Evolutionary conservation across 1,140 invertebrate genomes (phyloP).

Genomic region (Telenomus remus): DNA sequence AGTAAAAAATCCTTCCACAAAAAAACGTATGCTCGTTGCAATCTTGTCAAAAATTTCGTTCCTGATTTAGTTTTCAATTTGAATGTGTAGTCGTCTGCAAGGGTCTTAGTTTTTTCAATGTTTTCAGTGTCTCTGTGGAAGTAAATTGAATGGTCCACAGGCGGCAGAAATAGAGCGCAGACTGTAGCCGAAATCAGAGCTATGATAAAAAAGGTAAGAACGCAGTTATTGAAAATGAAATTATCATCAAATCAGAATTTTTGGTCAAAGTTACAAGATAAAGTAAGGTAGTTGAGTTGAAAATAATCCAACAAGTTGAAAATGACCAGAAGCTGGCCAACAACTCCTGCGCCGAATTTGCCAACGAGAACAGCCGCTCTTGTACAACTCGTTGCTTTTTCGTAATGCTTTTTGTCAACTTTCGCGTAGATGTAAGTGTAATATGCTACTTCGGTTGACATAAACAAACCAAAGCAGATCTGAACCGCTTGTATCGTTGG

Average conservation of each 20-base stretch:
- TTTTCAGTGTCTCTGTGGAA: slow-evolving; percentile 75
- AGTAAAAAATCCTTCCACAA: slow-evolving; percentile 83
- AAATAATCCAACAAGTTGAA: slow-evolving; percentile 79
- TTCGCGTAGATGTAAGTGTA: slow-evolving; percentile 96
- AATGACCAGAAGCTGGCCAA: slow-evolving; percentile 81
- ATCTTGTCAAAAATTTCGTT: slow-evolving; percentile 51
- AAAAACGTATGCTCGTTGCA: slow-evolving; percentile 66
- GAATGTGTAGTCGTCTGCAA: slow-evolving; percentile 9
- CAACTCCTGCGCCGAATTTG: slow-evolving; percentile 81
- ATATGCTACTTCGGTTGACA: slow-evolving; percentile 93
- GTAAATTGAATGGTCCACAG: slow-evolving; percentile 86
- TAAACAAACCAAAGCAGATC: slow-evolving; percentile 86
- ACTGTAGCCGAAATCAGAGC: slow-evolving; percentile 82
- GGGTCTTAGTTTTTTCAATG: slow-evolving; percentile 26
- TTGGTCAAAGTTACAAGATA: slow-evolving; percentile 77
- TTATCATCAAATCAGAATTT: too few species aligned
- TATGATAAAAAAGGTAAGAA: slow-evolving; percentile 73
- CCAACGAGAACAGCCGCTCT: slow-evolving; percentile 83
- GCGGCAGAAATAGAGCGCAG: slow-evolving; percentile 85
- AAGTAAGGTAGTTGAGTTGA: slow-evolving; percentile 82
- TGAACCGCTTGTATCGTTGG: slow-evolving; percentile 72
- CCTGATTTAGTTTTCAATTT: slow-evolving; percentile 3
- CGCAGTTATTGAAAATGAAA: not conserved
- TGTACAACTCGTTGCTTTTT: slow-evolving; percentile 86
- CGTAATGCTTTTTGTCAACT: slow-evolving; percentile 85